Evolutionary conservation across 1,140 invertebrate genomes (phyloP).

Genomic region (Potamilus streckersoni): DNA sequence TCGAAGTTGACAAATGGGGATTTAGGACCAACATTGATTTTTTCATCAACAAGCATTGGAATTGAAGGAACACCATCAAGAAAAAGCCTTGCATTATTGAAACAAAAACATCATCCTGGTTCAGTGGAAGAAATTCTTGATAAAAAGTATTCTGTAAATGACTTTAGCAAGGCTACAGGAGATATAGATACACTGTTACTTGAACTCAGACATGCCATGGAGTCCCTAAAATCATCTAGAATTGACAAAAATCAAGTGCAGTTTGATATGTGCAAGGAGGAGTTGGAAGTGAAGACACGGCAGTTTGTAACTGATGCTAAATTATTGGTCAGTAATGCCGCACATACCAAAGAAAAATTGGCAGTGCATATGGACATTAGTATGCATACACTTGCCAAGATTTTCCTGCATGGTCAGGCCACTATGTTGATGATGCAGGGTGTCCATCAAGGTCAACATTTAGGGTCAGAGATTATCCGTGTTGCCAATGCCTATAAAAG

Average conservation of each 20-base stretch:
- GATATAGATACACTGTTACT: constrained; percentile 56
- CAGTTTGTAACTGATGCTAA: constrained; percentile 87
- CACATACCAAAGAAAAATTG: constrained; percentile 72
- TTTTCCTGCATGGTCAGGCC: constrained; percentile 69
- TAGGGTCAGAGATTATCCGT: constrained; percentile 83
- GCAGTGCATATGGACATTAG: constrained; percentile 68
- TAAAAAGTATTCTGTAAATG: constrained; percentile 43
- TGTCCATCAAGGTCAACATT: constrained; percentile 81
- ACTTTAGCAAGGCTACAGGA: constrained; percentile 45
- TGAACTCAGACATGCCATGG: constrained; percentile 58
- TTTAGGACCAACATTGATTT: too few relatives aligned
- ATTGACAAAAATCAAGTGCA: constrained; percentile 48
- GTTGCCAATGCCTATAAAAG: constrained; percentile 81
- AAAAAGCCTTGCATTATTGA: constrained; percentile 49
- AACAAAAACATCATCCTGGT: constrained; percentile 41
- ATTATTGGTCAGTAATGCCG: constrained; percentile 83
- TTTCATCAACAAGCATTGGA: neutral
- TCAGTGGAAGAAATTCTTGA: constrained; percentile 49
- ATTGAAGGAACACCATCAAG: constrained; percentile 32
- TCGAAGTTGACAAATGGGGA: neutral
- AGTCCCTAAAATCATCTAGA: constrained; percentile 45
- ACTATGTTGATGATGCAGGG: constrained; percentile 74
- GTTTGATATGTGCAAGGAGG: constrained; percentile 74
- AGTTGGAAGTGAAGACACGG: constrained; percentile 82
- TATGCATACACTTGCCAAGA: constrained; percentile 59